These are phyloP conservation scores for Panthera uncia DNA, from an alignment of 2,113 vertebrate species.

Conservation along the genomic window DNA sequence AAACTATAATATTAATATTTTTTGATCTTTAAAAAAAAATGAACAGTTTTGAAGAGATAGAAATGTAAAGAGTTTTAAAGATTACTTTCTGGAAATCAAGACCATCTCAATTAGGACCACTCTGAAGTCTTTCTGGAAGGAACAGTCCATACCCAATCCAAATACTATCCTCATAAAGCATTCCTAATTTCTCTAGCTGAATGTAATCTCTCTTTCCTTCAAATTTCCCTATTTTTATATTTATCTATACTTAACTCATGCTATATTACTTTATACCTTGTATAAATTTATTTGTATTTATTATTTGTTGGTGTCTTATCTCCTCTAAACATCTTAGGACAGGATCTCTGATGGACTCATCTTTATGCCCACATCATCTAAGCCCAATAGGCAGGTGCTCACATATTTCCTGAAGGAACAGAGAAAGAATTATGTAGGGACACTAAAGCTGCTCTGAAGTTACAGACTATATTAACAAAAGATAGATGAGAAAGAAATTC, in stretches of 20 bases:
- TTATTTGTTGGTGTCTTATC: conserved; percentile 61
- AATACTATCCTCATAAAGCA: neutral
- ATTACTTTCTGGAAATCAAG: conserved; percentile 25
- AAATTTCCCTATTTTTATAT: conserved; percentile 39
- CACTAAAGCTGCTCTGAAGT: neutral
- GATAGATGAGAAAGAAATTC: neutral
- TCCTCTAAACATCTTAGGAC: neutral
- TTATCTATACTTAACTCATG: conserved; percentile 21
- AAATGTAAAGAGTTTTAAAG: neutral
- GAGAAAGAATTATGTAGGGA: neutral
- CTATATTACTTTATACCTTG: conserved; percentile 38
- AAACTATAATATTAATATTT: conserved; percentile 28
- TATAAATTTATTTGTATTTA: conserved; percentile 41
- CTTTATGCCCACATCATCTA: neutral
- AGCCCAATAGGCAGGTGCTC: neutral
- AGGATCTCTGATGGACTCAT: neutral
- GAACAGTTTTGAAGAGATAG: conserved; percentile 13
- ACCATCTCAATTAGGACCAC: neutral
- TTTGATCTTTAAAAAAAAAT: conserved; percentile 30
- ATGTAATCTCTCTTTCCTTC: conserved; percentile 22
- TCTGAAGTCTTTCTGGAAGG: conserved; percentile 12
- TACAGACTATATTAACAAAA: neutral
- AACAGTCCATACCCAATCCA: neutral
- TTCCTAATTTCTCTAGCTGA: neutral
- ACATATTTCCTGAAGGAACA: neutral